A percentile compares a stretch with the other conserved stretches of the same genome.
These are phyloP conservation scores for Calephelis perditalis DNA, from an alignment of 2,888 invertebrate genomes.

Conservation along the genomic window DNA sequence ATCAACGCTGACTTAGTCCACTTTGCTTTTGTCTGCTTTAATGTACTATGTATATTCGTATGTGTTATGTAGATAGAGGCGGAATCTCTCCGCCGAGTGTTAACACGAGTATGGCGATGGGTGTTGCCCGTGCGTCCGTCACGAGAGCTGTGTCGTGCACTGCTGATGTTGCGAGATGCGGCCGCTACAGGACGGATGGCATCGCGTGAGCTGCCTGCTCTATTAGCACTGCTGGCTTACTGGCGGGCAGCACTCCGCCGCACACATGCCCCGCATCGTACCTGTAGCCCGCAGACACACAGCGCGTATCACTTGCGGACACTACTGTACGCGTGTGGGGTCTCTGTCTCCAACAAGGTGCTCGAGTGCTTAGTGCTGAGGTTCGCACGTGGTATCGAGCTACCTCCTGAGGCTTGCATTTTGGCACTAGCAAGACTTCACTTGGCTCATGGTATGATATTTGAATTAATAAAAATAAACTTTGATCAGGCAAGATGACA, in stretches of 20 bases:
- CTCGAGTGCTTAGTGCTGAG: constrained; percentile 83
- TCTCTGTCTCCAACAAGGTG: constrained; percentile 84
- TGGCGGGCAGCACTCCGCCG: constrained; percentile 48
- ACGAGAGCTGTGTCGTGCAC: constrained; percentile 81
- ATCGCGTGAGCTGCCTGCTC: constrained; percentile 78
- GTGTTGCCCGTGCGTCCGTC: constrained; percentile 67
- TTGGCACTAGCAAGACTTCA: constrained; percentile 38
- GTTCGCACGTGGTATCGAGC: constrained; percentile 68
- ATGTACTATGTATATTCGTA: too few relatives aligned
- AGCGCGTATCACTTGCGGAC: constrained; percentile 77
- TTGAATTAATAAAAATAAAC: too few relatives aligned
- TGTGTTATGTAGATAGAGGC: constrained; percentile 34
- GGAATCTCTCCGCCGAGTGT: constrained; percentile 32
- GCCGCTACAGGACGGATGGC: constrained; percentile 81
- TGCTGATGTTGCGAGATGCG: constrained; percentile 82
- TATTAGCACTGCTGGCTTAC: constrained; percentile 78
- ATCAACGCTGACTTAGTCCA: too few relatives aligned
- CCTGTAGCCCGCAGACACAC: constrained; percentile 22
- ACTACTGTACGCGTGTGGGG: constrained; percentile 81
- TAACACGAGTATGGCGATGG: constrained; percentile 73
- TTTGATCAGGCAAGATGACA: too few relatives aligned
- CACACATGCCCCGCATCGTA: constrained; percentile 68
- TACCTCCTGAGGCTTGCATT: constrained; percentile 24
- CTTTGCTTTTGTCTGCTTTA: too few relatives aligned
- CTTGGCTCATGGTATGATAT: constrained; percentile 49